Conservation (phyloP, 2,113 vertebrate species). For the Genyomyrus donnyi region DNA sequence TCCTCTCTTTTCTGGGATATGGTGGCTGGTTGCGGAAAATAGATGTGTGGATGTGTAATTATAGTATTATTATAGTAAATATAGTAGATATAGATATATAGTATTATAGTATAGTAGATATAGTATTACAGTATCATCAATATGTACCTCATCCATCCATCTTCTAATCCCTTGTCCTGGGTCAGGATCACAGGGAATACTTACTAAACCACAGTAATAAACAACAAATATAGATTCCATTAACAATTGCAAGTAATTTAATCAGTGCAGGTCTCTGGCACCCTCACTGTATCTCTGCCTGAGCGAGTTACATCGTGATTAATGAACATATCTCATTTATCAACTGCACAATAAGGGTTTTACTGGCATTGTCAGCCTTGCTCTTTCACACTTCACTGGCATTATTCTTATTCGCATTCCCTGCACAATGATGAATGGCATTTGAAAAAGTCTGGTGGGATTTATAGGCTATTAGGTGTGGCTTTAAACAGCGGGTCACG, state of each 20-base stretch:
- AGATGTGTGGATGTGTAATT: background rate
- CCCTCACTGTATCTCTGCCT: background rate
- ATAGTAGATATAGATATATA: no score
- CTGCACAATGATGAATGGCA: background rate
- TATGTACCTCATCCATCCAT: background rate
- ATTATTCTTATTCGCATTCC: background rate
- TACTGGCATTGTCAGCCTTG: background rate
- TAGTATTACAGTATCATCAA: background rate
- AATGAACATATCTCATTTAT: background rate
- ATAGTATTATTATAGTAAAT: background rate
- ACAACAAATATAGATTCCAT: background rate
- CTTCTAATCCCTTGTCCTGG: background rate
- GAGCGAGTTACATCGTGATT: background rate
- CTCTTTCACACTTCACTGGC: background rate
- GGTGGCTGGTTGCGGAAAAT: background rate
- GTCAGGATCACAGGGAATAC: background rate
- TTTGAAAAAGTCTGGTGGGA: background rate
- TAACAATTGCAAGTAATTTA: background rate
- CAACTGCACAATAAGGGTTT: background rate
- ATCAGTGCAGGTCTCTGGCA: background rate
- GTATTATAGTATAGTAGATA: background rate
- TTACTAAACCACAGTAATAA: background rate
- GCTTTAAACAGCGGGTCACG: background rate
- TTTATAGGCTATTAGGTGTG: background rate
- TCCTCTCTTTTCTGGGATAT: background rate